phyloP scores from a whole-genome alignment of 1,140 invertebrate species.

The Whitmania pigra region DNA sequence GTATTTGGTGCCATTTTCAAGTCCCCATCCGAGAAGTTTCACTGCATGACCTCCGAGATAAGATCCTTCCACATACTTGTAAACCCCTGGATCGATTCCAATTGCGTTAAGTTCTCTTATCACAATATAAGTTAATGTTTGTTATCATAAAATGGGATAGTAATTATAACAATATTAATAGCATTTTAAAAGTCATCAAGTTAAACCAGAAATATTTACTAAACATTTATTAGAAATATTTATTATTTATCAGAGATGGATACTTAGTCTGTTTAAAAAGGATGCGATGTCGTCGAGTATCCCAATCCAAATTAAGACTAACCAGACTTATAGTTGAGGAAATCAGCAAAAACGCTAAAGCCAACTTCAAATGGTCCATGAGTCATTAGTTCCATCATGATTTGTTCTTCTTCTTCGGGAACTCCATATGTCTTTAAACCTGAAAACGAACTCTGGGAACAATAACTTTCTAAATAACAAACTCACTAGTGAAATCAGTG shows the following conservation, averaged over 20 bases:
- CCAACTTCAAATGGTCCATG: constrained; percentile 83
- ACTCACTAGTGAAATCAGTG: no score
- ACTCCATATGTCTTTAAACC: not conserved
- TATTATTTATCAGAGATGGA: no score
- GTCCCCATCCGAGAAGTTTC: constrained; percentile 75
- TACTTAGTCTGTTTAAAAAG: no score
- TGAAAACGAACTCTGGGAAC: not conserved
- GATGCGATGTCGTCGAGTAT: no score
- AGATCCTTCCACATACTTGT: constrained; percentile 62
- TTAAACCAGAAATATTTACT: not conserved
- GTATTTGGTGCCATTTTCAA: constrained; percentile 63
- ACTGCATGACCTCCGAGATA: constrained; percentile 76
- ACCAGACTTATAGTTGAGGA: constrained; percentile 70
- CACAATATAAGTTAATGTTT: not conserved
- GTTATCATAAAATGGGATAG: not conserved
- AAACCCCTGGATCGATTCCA: constrained; percentile 53
- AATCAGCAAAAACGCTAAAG: constrained; percentile 77
- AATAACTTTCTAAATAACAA: no score
- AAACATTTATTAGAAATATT: constrained; percentile 11
- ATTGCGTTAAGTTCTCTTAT: not conserved
- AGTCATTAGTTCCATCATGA: constrained; percentile 67
- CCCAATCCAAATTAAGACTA: no score
- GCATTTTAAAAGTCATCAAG: no score
- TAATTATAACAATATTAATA: not conserved
- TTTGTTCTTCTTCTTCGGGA: constrained; percentile 44